Evolutionary conservation across 2,113 vertebrate genomes (phyloP), one percentile per base, ranked within the genome.

Genomic region (Lophochroa leadbeateri): DNA sequence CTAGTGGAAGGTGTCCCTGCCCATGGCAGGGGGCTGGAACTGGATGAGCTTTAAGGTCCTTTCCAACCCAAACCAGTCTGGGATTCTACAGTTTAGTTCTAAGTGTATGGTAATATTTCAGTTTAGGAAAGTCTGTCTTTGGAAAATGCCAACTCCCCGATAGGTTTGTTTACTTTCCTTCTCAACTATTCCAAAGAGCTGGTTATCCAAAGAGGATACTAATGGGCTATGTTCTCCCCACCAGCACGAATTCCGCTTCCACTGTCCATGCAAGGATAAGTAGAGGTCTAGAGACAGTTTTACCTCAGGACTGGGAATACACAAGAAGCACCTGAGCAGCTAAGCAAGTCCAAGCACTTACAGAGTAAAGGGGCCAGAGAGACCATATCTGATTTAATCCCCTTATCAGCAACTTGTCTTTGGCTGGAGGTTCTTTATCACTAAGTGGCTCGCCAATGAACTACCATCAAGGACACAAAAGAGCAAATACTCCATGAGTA

Each of bases 111-210:
- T 64, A 97, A 82, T 4, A 20, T 75, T 90, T 80, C 68, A 84
- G 46, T 96, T 86, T 19, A n/a, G 68, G 92, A 97, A 96, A 91
- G 79, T 52, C 52, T 92, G 29, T 76, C 78, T 96, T 95, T 76
- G 68, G 89, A 97, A 97, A 97, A 96, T 49, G 28, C 60, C 88
- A 87, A 4, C 27, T 92, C 85, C 43, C 86, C 85, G 92, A 95
- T 82, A 96, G 80, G 52, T 90, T 77, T 87, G 74, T 94, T 96
- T 97, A 77, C 92, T 84, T 96, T 95, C 94, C 72, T 93, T 87
- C 65, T 74, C 41, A 85, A 55, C 41, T 90, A 5, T 78, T 93
- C 65, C 28, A 57, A 89, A 90, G 93, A 93, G 72, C 44, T 46
- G 43, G 95, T 85, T 71, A 67, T n/a, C n/a, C 81, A 58, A 35